Base-by-base conservation (phyloP, 2,797 vertebrate genomes). In the Dryobates pubescens region DNA sequence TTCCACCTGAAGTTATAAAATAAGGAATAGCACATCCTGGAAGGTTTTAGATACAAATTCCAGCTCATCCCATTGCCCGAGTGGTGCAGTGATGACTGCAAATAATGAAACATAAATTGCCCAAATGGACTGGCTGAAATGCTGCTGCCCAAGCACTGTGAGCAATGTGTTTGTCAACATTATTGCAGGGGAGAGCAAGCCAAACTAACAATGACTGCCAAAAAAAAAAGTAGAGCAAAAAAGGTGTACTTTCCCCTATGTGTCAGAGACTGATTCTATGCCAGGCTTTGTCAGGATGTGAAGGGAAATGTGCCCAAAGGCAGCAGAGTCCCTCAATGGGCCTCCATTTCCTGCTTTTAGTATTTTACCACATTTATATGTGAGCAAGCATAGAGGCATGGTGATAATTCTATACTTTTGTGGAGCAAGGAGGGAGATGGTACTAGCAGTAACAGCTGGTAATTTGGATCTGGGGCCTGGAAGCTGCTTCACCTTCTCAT, bases 391-490 rank as follows among this genome's bases (percentile, higher is more conserved):
- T 10, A 57, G 63, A 17, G 47, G 16, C 22, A 32, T 29, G 45
- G 59, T 63, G 59, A 34, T 5, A 51, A 41, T 54, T 56, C 16
- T 6, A 3, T 51, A 70, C 36, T 67, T 89, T 61, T 2, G 1
- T 56, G 38, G 45, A 81, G 45, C 19, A 69, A 63, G 24, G 32
- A 73, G 23, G 30, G 78, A 70, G 59, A 45, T 17, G 45, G 19
- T 18, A 56, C 12, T 47, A 36, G 30, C 78, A 77, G 62, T 72
- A 93, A 93, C 45, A 79, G 41, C 69, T 86, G 17, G 67, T 85
- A 64, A 89, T 67, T 90, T 91, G 71, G n/a, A 88, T 85, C 88
- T 85, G 47, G 63, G 78, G 86, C 85, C 27, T 84, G 61, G 91
- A 82, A 23, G 63, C 54, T 76, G 59, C 7, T 93, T 93, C 45